Base-by-base conservation (phyloP, 2,113 vertebrate species). In the Chloroceryle aenea region DNA sequence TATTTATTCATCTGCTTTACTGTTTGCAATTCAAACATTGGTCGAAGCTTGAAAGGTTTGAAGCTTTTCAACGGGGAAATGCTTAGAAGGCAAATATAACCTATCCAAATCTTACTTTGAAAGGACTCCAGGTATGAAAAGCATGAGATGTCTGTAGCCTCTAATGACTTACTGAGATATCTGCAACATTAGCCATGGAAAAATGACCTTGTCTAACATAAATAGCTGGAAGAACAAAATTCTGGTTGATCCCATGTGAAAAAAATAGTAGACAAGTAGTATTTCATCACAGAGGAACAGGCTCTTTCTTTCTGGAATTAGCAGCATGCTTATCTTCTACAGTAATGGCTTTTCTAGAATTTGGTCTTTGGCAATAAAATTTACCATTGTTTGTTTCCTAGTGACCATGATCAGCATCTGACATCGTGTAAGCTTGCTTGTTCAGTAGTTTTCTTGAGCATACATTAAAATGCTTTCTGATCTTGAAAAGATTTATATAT, bases 101-200 rank as follows among this genome's bases (percentile, higher is more conserved):
- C 45, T 62, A 56, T 81, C 58, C 64, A 90, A 47, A 85, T 74
- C 58, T 93, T 87, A 73, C 73, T 94, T 87, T 89, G 72, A 94
- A 93, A 93, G 38, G 63, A 92, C 53, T 86, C 90, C 87, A 92
- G 73, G 27, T 96, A 89, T 96, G 92, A 87, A 78, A 90, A 88
- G 69, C 69, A 78, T 91, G 86, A 92, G 68, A 69, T 36, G 72
- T 80, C 68, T 63, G 27, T 86, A 59, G 67, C 81, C 61, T 80
- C 68, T 78, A 59, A 76, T 71, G 63, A 80, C 62, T 92, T 92
- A 90, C 26, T 84, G 82, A 92, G 92, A 74, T 96, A 90, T 84
- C 74, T 96, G 78, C 85, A 89, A 88, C 16, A 5, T 87, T 94
- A 96, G 86, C 90, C n/a, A 34, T 85, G 95, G 97, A 97, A 97